Conservation (phyloP, 2,888 invertebrate species). For the Caenorhabditis macrosperma region DNA sequence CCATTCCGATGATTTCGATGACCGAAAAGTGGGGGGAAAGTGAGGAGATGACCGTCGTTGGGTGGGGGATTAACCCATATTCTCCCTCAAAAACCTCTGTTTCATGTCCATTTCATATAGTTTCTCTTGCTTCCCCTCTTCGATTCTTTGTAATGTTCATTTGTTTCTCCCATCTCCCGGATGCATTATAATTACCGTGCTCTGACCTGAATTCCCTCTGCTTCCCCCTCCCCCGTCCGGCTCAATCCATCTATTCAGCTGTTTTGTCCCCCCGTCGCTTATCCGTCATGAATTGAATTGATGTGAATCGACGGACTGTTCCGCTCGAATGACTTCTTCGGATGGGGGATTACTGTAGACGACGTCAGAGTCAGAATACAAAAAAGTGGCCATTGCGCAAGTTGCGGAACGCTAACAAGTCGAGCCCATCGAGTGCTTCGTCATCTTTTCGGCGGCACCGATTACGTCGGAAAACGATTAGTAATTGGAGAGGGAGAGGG, state of each 20-base stretch:
- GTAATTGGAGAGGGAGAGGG: slow-evolving; percentile 57
- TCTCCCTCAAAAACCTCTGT: not conserved
- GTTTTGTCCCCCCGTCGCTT: slow-evolving; percentile 25
- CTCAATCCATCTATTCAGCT: slow-evolving; percentile 45
- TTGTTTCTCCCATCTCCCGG: too few species aligned
- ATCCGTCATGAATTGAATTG: slow-evolving; percentile 43
- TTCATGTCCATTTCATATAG: not conserved
- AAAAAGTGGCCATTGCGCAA: slow-evolving; percentile 36
- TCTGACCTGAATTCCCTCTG: not conserved
- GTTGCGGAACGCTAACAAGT: slow-evolving; percentile 33
- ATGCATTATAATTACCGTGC: not conserved
- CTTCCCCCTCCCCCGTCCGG: not conserved
- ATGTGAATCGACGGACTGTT: slow-evolving; percentile 13
- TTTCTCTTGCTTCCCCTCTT: not conserved
- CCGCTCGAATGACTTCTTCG: slow-evolving; percentile 4
- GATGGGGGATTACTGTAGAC: not conserved
- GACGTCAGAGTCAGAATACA: not conserved
- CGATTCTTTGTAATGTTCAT: too few species aligned
- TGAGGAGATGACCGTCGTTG: not conserved
- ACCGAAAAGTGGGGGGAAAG: slow-evolving; percentile 8
- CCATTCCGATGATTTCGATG: slow-evolving; percentile 18
- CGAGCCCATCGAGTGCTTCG: slow-evolving; percentile 25
- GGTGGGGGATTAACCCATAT: slow-evolving; percentile 17
- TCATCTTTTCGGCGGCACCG: slow-evolving; percentile 7
- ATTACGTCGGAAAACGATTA: slow-evolving; percentile 28